These are phyloP conservation scores for Blastobasis adustella DNA, from an alignment of 2,888 invertebrate species.

Conservation along the genomic window DNA sequence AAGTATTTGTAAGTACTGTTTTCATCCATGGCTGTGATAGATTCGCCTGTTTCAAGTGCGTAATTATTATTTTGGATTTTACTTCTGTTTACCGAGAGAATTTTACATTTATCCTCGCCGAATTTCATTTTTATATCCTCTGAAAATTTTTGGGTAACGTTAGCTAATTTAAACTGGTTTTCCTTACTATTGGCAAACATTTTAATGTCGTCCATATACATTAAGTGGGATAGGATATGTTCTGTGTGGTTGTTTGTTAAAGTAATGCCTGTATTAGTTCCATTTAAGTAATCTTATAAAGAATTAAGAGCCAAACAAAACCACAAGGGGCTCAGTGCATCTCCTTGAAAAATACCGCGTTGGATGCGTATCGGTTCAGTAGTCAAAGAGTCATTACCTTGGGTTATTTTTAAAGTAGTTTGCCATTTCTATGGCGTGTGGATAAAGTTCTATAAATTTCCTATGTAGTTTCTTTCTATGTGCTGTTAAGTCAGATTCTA, in stretches of 20 bases:
- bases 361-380: slow-evolving; percentile 1
- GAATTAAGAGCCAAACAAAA: slow-evolving; percentile 15
- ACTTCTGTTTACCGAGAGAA: too few relatives aligned
- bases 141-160: slow-evolving; percentile 7
- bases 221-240: slow-evolving; percentile 1
- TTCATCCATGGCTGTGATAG: slow-evolving; percentile 2
- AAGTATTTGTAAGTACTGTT: slow-evolving; percentile 11
- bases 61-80: too few relatives aligned
- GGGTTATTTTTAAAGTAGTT: slow-evolving; percentile 4
- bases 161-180: not conserved
- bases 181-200: slow-evolving; percentile 3
- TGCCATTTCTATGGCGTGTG: slow-evolving; percentile 8
- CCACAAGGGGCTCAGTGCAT: slow-evolving; percentile 9
- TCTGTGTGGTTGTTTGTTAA: not conserved
- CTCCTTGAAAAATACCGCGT: slow-evolving; percentile 7
- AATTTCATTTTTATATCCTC: slow-evolving; percentile 8
- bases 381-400: not conserved
- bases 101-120: slow-evolving; percentile 10
- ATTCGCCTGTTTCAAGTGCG: not conserved
- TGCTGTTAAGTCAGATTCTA: too few relatives aligned
- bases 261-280: slow-evolving; percentile 3
- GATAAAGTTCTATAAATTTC: too few relatives aligned
- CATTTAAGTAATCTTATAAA: too few relatives aligned
- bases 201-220: slow-evolving; percentile 16
- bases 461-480: too few relatives aligned